Base-by-base conservation (phyloP, 1,140 invertebrate genomes). In the Trissolcus basalis region DNA sequence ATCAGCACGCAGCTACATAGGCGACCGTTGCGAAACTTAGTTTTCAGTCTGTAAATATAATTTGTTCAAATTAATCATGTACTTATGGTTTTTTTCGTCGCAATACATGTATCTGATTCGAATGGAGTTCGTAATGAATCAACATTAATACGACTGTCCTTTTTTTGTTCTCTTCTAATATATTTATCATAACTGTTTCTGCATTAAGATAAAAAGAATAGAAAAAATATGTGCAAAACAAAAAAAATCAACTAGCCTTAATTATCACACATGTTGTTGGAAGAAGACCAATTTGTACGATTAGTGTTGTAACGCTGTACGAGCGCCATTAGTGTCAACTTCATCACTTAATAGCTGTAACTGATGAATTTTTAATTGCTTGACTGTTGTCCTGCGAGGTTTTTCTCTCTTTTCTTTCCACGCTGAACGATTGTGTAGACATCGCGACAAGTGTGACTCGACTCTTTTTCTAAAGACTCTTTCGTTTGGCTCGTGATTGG, bases 351-450 rank as follows among this genome's bases (percentile, higher is more conserved):
- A 74, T 61, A 74, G 41, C 51, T 45, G 45, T 68, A 63, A 74
- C 49, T 68, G 49, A 61, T 74, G 63, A 67, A 74, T 67, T 74
- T 68, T 74, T 74, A 68, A 74, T 74, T 74, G 63, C 58, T 58
- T 16, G 9, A 36, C 27, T 60, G 63, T 74, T 49, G 56, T 74
- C 59, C 48, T 64, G 54, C 54, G 47, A 69, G 48, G 13, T 48
- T 64, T 73, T 67, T 61, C 63, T 73, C 61, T 44, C 61, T 59
- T 60, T 67, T 55, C 55, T 67, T 39, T 16, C 36, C 65, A 45
- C 5, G 43, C 4, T 39, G 35, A 47, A 13, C 41, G 61, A 76
- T 45, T 51, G 44, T 36, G 58, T 50, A 58, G 72, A 67, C 73
- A 54, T 59, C 14, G 54, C 56, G 67, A 67, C 60, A 61, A 71